Conservation (phyloP, 2,113 vertebrate species). For the Rhea americana region DNA sequence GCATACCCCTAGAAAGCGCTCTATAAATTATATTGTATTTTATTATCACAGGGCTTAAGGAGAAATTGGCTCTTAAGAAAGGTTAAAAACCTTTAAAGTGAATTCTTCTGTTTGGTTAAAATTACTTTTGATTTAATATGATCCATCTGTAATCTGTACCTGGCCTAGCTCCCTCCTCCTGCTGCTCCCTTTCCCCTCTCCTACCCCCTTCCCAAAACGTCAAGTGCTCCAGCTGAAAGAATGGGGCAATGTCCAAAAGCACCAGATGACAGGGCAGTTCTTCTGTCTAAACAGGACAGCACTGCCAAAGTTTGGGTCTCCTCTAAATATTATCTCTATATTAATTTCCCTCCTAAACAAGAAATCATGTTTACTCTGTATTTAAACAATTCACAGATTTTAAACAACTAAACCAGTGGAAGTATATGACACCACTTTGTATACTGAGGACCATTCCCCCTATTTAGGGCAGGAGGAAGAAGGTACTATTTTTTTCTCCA, state of each 20-base stretch:
- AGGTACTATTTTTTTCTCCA: background rate
- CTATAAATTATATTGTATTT: conserved; percentile 60
- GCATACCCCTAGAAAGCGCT: conserved; percentile 19
- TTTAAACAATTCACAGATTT: background rate
- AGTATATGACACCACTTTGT: background rate
- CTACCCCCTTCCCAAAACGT: background rate
- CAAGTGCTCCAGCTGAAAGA: background rate
- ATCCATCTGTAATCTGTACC: conserved; percentile 59
- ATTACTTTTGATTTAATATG: conserved; percentile 63
- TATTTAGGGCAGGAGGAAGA: background rate
- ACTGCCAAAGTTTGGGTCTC: background rate
- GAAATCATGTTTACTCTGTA: background rate
- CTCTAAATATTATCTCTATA: background rate
- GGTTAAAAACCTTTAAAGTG: conserved; percentile 75
- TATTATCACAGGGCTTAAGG: conserved; percentile 65
- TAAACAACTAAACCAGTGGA: background rate
- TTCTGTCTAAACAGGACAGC: background rate
- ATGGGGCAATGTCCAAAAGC: background rate
- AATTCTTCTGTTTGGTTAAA: conserved; percentile 73
- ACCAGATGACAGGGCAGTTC: background rate
- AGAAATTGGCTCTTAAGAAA: conserved; percentile 71
- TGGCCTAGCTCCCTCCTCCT: background rate
- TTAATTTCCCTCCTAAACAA: background rate
- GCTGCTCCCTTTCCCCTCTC: background rate
- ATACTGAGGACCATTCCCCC: background rate